Evolutionary conservation across 1,140 invertebrate species (phyloP), one percentile per base, ranked within the genome.

Genomic region (Aphaenogaster rudis): DNA sequence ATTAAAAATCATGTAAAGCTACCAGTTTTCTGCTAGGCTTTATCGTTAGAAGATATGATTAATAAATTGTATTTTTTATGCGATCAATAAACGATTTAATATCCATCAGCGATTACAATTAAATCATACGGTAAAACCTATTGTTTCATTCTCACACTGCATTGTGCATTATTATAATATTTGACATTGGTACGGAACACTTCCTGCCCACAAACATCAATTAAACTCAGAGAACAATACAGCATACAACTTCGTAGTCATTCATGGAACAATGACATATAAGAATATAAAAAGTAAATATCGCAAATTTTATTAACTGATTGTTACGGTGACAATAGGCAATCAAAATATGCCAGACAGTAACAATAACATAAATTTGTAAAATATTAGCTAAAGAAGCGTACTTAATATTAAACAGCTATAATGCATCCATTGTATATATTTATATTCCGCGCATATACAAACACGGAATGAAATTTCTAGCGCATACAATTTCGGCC

Each of bases 271-370:
- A 84, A 84, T 84, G 13, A 74, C 42, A 13, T 21, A 61, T 76
- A 84, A 74, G 69, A 84, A 74, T 76, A 76, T 36, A 84, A 74
- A 84, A 74, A 74, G n/a, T 59, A 74, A 76, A 36, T 39, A 84
- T 42, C n/a, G n/a, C 39, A 63, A 76, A 84, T 84, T 76, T 84
- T 71, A 76, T 84, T 50, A 61, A 63, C 80, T 39, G 69, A 76
- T 84, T 74, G 69, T 84, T 28, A 63, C 54, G 39, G 8, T 21
- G 54, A 76, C 80, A 76, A 84, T 84, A 33, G 4, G n/a, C 28
- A 63, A 84, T 84, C n/a, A 45, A 59, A 63, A 84, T 76, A 42
- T 17, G n/a, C 57, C 11, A 17, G 33, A 74, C 36, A 21, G 21
- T 39, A 71, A 45, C 17, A 61, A 72, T 33, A 67, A 42, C 17